Conservation (phyloP, 2,113 vertebrate species). For the Neodontobutis hainanensis region DNA sequence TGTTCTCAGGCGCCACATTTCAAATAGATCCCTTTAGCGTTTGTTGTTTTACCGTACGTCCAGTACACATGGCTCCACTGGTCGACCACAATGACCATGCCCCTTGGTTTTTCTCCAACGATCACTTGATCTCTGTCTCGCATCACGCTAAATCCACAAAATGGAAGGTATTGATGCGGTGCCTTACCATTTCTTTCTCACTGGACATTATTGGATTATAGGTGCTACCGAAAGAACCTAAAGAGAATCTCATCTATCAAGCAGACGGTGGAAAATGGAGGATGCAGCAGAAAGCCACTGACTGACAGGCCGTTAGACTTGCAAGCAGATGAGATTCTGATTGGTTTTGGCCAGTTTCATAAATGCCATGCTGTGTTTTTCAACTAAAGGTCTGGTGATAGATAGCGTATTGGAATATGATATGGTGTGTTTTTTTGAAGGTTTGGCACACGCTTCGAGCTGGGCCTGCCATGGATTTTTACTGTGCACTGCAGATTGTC, state of each 20-base stretch:
- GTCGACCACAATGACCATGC: constrained; percentile 28
- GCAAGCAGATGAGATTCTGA: constrained; percentile 38
- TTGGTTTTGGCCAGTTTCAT: constrained; percentile 27
- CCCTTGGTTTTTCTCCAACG: neutral
- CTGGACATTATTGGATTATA: constrained; percentile 12
- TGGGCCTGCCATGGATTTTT: constrained; percentile 7
- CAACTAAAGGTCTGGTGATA: constrained; percentile 12
- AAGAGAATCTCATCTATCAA: constrained; percentile 22
- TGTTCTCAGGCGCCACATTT: constrained; percentile 49
- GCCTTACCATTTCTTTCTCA: constrained; percentile 13
- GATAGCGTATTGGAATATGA: constrained; percentile 23
- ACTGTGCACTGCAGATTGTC: constrained; percentile 15
- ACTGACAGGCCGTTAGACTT: constrained; percentile 21
- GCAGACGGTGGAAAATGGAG: constrained; percentile 8
- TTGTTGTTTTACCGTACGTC: constrained; percentile 57
- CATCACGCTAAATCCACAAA: constrained; percentile 49
- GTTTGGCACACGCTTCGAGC: neutral
- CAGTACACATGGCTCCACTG: constrained; percentile 32
- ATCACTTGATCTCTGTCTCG: constrained; percentile 46
- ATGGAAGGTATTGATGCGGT: constrained; percentile 32
- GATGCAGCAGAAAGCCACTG: neutral
- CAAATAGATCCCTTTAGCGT: constrained; percentile 50
- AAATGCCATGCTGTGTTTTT: constrained; percentile 25
- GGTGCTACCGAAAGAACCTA: constrained; percentile 18
- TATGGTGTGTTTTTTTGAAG: constrained; percentile 11